phyloP scores from a whole-genome alignment of 2,797 vertebrate genomes.

The Thalassophryne amazonica region DNA sequence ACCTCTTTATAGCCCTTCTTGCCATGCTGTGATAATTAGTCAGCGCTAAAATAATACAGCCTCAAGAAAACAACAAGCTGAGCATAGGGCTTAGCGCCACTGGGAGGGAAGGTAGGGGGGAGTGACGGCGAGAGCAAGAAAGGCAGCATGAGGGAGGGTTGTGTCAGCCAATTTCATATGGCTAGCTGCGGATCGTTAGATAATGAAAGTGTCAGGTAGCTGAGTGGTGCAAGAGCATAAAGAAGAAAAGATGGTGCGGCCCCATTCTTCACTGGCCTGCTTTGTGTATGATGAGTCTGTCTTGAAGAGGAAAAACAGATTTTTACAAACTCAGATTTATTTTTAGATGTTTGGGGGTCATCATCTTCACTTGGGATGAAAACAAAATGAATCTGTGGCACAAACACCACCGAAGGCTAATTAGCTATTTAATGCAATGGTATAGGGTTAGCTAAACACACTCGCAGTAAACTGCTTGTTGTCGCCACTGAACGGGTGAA shows the following conservation, averaged over 20 bases:
- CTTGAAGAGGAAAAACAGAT: too few relatives aligned
- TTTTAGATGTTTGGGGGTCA: too few relatives aligned
- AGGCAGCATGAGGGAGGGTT: conserved; percentile 8
- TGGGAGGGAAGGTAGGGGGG: conserved; percentile 28
- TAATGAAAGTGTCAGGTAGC: conserved; percentile 55
- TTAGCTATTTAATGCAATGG: too few relatives aligned
- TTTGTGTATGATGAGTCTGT: conserved; percentile 7
- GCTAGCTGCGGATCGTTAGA: conserved; percentile 56
- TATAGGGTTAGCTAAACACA: too few relatives aligned
- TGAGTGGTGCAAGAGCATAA: too few relatives aligned
- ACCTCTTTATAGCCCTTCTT: conserved; percentile 53
- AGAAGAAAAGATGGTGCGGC: neutral
- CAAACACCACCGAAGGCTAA: too few relatives aligned
- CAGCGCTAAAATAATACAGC: conserved; percentile 69
- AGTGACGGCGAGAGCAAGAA: neutral
- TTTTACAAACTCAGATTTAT: too few relatives aligned
- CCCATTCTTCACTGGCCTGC: conserved; percentile 6
- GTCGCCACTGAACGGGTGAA: too few relatives aligned
- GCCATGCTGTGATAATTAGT: conserved; percentile 72
- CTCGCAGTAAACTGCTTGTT: too few relatives aligned
- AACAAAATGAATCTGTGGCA: too few relatives aligned
- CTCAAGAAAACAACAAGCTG: conserved; percentile 61
- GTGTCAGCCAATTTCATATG: conserved; percentile 59
- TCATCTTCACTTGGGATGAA: too few relatives aligned
- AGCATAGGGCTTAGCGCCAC: conserved; percentile 60